These are phyloP conservation scores for Fistularia tabacaria DNA, from an alignment of 2,797 vertebrate species.

Conservation along the genomic window DNA sequence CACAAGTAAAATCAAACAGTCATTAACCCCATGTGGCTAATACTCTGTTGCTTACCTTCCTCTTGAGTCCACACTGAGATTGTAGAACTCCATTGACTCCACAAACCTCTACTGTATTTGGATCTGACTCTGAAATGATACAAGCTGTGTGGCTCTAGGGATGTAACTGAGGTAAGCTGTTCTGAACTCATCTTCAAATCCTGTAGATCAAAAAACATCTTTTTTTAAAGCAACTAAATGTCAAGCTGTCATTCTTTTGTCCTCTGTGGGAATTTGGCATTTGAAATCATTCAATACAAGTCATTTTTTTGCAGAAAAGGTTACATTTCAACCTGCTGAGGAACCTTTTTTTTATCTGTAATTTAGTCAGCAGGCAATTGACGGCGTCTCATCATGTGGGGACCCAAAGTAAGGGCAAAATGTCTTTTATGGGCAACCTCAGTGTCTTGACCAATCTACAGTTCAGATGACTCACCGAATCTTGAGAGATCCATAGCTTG, in stretches of 20 bases:
- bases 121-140: slow-evolving; percentile 83
- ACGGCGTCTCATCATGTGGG: too few species aligned
- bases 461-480: slow-evolving; percentile 43
- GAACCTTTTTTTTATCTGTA: too few species aligned
- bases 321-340: too few species aligned
- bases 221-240: background rate
- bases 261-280: background rate
- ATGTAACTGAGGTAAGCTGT: slow-evolving; percentile 41
- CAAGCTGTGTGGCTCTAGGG: slow-evolving; percentile 75
- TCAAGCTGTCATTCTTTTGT: too few species aligned
- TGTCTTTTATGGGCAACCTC: background rate
- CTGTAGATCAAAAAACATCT: slow-evolving; percentile 22
- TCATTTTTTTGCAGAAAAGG: too few species aligned
- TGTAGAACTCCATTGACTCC: slow-evolving; percentile 82
- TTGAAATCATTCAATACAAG: too few species aligned
- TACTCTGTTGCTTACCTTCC: too few species aligned
- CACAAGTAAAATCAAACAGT: too few species aligned
- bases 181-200: slow-evolving; percentile 5
- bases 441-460: background rate
- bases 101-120: slow-evolving; percentile 75
- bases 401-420: too few species aligned
- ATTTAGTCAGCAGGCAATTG: too few species aligned
- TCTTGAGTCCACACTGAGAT: slow-evolving; percentile 70
- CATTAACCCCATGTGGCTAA: background rate
- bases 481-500: slow-evolving; percentile 33